These are phyloP conservation scores for Pararge aegeria DNA, from an alignment of 1,140 invertebrate species.

Conservation along the genomic window DNA sequence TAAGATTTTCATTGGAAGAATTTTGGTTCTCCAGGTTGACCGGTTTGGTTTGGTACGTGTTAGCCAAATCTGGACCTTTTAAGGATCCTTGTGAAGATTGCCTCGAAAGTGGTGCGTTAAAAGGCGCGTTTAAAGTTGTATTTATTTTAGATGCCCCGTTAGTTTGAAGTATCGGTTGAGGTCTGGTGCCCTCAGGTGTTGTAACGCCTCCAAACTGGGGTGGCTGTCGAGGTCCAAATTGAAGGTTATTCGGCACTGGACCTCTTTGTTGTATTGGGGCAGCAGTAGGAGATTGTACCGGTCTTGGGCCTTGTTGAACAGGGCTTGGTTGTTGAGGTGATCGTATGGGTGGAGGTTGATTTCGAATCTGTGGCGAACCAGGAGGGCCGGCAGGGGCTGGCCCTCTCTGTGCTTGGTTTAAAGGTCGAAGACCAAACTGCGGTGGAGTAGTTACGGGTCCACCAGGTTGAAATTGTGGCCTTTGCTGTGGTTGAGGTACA, in stretches of 20 bases:
- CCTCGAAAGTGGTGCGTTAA: constrained; percentile 49
- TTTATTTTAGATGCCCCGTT: constrained; percentile 46
- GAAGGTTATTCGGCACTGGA: constrained; percentile 64
- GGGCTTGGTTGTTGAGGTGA: constrained; percentile 54
- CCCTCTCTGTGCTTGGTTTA: constrained; percentile 42
- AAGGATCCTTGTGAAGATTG: constrained; percentile 65
- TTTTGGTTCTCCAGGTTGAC: constrained; percentile 73
- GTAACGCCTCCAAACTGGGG: constrained; percentile 48
- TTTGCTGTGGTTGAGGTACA: constrained; percentile 51
- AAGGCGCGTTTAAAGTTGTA: constrained; percentile 23
- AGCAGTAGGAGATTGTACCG: constrained; percentile 49
- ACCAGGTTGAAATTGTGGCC: constrained; percentile 72
- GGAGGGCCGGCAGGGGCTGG: constrained; percentile 42
- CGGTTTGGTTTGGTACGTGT: constrained; percentile 54
- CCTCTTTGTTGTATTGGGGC: constrained; percentile 48
- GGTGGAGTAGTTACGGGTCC: constrained; percentile 60
- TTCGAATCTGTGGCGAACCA: constrained; percentile 48
- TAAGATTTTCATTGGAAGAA: constrained; percentile 49
- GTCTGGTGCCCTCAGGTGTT: constrained; percentile 49
- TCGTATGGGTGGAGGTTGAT: constrained; percentile 46
- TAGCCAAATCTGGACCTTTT: constrained; percentile 48
- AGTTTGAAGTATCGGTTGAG: constrained; percentile 41
- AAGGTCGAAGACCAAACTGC: constrained; percentile 50
- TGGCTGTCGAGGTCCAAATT: constrained; percentile 69
- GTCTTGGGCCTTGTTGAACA: constrained; percentile 54